phyloP scores from a whole-genome alignment of 2,797 vertebrate genomes.

The Lithobates sylvaticus region DNA sequence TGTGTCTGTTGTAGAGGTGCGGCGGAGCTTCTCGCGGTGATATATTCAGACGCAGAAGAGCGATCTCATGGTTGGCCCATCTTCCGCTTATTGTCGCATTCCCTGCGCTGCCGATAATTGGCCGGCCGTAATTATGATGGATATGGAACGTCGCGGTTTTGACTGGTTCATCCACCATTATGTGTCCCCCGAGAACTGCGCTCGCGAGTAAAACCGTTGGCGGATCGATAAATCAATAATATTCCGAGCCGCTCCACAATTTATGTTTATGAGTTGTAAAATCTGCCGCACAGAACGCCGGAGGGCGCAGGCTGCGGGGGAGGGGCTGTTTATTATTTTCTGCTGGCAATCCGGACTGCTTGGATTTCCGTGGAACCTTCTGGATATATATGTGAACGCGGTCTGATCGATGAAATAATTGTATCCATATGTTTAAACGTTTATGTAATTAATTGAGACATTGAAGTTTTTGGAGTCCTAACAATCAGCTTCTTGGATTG shows the following conservation, averaged over 20 bases:
- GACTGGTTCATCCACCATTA: neutral
- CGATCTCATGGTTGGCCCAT: neutral
- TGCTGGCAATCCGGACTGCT: no score
- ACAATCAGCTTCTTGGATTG: no score
- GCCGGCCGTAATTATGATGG: neutral
- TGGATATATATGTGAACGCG: no score
- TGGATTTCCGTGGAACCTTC: no score
- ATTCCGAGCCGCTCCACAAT: neutral
- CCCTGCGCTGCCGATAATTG: neutral
- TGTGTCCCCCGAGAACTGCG: neutral
- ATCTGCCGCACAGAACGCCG: no score
- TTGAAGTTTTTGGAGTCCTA: no score
- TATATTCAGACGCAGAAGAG: neutral
- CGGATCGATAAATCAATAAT: neutral
- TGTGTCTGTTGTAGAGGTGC: no score
- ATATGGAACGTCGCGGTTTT: neutral
- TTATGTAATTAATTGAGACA: no score
- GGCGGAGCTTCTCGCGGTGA: neutral
- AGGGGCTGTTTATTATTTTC: no score
- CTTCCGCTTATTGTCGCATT: neutral
- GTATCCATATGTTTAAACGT: no score
- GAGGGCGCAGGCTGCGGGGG: no score
- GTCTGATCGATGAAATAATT: no score
- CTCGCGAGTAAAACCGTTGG: neutral
- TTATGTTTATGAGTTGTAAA: neutral